A percentile compares a stretch with the other conserved stretches of the same genome.
Conservation (phyloP, 2,888 invertebrate genomes). For the Ypsolopha sequella region DNA sequence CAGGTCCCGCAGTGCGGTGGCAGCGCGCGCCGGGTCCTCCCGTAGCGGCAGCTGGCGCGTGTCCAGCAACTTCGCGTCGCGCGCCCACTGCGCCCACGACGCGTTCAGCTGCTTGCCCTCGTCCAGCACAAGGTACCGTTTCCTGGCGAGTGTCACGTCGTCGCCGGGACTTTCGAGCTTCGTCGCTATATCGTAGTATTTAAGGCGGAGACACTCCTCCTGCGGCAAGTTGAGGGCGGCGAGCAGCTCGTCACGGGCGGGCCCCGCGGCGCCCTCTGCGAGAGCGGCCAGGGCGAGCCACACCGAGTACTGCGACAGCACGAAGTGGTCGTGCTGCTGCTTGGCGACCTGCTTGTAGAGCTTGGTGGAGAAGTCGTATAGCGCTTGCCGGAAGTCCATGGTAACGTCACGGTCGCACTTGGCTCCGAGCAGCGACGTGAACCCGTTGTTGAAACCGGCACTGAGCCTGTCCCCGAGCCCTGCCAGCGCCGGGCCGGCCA, state of each 20-base stretch:
- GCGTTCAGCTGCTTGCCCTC: constrained; percentile 10
- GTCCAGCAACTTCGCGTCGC: constrained; percentile 9
- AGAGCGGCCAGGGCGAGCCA: constrained; percentile 23
- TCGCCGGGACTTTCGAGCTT: constrained; percentile 13
- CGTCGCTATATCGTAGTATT: constrained; percentile 19
- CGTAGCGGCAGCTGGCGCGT: constrained; percentile 12
- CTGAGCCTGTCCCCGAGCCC: neutral
- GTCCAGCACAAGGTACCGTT: constrained; percentile 15
- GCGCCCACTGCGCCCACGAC: constrained; percentile 11
- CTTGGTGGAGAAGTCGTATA: constrained; percentile 10
- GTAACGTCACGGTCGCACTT: constrained; percentile 7
- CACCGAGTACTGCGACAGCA: constrained; percentile 18
- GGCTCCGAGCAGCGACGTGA: neutral
- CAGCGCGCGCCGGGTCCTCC: constrained; percentile 6
- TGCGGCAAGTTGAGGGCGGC: constrained; percentile 9
- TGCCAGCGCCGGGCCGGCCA: neutral
- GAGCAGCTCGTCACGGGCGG: neutral
- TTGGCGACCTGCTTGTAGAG: constrained; percentile 10
- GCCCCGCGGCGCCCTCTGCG: neutral
- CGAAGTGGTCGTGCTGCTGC: constrained; percentile 14
- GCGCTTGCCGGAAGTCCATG: constrained; percentile 6
- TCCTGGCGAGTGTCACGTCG: constrained; percentile 15
- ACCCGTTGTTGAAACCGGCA: neutral
- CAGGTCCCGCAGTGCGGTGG: constrained; percentile 9
- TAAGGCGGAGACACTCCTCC: constrained; percentile 16